Percentiles rank a stretch among this genome's conserved stretches.
phyloP scores from a whole-genome alignment of 2,797 vertebrate genomes.

The Poecilia gillii region DNA sequence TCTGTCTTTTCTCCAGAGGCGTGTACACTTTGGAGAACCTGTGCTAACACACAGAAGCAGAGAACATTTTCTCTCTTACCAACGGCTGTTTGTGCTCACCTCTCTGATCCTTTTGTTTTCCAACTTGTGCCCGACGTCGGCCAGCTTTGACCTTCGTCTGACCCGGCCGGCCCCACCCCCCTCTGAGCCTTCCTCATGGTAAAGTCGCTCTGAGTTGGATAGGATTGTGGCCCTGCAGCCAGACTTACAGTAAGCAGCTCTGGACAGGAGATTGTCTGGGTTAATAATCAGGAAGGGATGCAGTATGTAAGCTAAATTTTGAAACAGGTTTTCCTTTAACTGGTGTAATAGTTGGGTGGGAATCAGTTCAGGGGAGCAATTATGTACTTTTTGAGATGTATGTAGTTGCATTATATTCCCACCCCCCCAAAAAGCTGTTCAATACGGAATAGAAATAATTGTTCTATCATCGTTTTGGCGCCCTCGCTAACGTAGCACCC shows the following conservation, averaged over 20 bases:
- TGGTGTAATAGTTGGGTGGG: neutral
- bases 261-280: conserved; percentile 70
- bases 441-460: too few relatives aligned
- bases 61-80: conserved; percentile 20
- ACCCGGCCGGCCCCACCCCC: conserved; percentile 31
- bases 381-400: too few relatives aligned
- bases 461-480: too few relatives aligned
- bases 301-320: conserved; percentile 43
- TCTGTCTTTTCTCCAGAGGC: neutral
- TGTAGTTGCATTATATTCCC: too few relatives aligned
- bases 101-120: conserved; percentile 48
- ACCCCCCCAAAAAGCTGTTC: too few relatives aligned
- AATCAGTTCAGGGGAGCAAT: neutral
- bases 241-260: conserved; percentile 77
- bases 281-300: conserved; percentile 51
- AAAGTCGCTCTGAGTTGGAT: conserved; percentile 63
- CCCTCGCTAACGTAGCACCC: too few relatives aligned
- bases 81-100: conserved; percentile 19
- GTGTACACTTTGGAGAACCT: neutral
- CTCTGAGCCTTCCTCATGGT: conserved; percentile 50
- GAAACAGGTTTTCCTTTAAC: neutral
- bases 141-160: conserved; percentile 62
- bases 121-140: conserved; percentile 23
- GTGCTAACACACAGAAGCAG: neutral
- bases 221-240: conserved; percentile 61